phyloP scores from a whole-genome alignment of 2,888 invertebrate species.

The Microdon myrmicae region DNA sequence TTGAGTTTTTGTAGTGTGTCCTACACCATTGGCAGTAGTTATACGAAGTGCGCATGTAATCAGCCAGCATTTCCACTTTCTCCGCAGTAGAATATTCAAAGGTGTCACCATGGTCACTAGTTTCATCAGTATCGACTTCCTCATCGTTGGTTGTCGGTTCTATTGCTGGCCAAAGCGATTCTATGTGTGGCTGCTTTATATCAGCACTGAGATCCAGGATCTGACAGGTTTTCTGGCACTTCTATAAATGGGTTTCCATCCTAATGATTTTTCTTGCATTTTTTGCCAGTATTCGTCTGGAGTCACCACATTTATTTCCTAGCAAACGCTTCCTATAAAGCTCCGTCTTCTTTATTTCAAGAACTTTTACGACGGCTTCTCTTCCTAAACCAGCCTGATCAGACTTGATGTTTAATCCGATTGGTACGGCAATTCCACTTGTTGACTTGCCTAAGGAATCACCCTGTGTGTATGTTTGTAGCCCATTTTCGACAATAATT shows the following conservation, averaged over 20 bases:
- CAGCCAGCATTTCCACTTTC: conserved; percentile 72
- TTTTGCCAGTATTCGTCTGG: conserved; percentile 69
- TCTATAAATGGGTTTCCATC: conserved; percentile 60
- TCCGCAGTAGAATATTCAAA: conserved; percentile 65
- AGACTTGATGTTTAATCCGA: conserved; percentile 72
- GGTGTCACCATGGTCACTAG: conserved; percentile 52
- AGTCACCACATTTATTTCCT: conserved; percentile 57
- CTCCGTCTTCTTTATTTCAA: conserved; percentile 56
- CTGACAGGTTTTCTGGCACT: conserved; percentile 69
- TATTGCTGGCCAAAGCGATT: conserved; percentile 74
- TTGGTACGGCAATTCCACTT: conserved; percentile 71
- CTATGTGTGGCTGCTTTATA: conserved; percentile 67
- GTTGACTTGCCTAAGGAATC: conserved; percentile 76
- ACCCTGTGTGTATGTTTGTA: conserved; percentile 88
- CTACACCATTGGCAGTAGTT: conserved; percentile 86
- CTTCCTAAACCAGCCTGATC: conserved; percentile 75
- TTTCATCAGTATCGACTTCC: conserved; percentile 62
- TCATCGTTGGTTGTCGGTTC: conserved; percentile 31
- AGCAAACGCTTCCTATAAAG: conserved; percentile 59
- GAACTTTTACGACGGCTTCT: conserved; percentile 60
- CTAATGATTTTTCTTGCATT: conserved; percentile 65
- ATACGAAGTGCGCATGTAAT: conserved; percentile 76
- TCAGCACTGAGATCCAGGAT: conserved; percentile 72
- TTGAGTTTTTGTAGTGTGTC: conserved; percentile 72
- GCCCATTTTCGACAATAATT: conserved; percentile 86